Evolutionary conservation across 2,113 vertebrate genomes (phyloP).

Genomic region (Lepidothrix coronata): DNA sequence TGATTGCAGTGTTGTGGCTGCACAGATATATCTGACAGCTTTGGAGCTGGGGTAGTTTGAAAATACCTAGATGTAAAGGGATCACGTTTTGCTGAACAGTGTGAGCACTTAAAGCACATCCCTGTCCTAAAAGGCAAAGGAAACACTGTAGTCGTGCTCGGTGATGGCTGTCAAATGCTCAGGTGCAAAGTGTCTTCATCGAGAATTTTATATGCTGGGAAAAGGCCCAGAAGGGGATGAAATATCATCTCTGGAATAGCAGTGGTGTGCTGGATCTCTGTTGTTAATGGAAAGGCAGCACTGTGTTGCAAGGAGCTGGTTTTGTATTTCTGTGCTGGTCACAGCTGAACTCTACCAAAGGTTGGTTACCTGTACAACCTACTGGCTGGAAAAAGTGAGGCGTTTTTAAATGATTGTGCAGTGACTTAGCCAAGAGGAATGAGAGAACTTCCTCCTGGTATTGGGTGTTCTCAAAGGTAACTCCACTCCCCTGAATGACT

Average conservation of each 20-base stretch:
- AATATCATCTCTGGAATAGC: neutral
- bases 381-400: neutral
- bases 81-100: neutral
- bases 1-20: neutral
- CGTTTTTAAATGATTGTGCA: neutral
- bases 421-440: neutral
- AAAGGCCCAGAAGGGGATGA: neutral
- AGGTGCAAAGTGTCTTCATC: neutral
- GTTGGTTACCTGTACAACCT: neutral
- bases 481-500: neutral
- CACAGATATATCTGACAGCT: neutral
- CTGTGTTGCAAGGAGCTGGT: neutral
- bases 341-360: neutral
- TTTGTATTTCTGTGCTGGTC: neutral
- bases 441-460: neutral
- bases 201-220: neutral
- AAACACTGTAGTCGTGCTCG: accelerated
- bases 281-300: accelerated
- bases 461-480: neutral
- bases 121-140: neutral
- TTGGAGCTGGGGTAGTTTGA: neutral
- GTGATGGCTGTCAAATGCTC: neutral
- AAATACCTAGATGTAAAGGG: neutral
- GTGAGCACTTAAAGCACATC: neutral
- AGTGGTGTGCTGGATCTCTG: neutral